These are phyloP conservation scores for Iguana delicatissima DNA, from an alignment of 2,797 vertebrate genomes.

Conservation along the genomic window DNA sequence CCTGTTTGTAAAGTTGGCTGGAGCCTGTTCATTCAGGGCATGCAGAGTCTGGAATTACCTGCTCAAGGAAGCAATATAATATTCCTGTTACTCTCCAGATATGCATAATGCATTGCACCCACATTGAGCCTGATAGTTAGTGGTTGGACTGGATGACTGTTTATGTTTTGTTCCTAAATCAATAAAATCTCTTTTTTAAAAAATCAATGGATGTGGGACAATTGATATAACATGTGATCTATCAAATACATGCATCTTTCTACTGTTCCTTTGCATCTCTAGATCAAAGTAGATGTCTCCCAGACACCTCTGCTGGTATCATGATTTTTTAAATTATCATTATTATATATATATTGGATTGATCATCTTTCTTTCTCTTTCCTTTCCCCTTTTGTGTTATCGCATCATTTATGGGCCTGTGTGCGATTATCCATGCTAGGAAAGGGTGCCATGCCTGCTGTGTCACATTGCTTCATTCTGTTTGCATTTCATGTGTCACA, in stretches of 20 bases:
- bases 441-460: conserved; percentile 18
- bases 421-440: conserved; percentile 35
- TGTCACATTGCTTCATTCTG: conserved; percentile 51
- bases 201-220: neutral
- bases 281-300: neutral
- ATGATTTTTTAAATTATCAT: neutral
- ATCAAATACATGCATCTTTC: neutral
- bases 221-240: neutral
- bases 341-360: neutral
- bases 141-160: too few species aligned
- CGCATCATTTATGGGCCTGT: neutral
- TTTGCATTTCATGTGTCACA: conserved; percentile 58
- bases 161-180: too few species aligned
- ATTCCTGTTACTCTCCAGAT: too few species aligned
- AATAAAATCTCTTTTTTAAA: too few species aligned
- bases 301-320: neutral
- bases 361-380: neutral
- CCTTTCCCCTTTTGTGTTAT: too few species aligned
- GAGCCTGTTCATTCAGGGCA: neutral
- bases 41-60: too few species aligned
- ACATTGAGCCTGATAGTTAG: too few species aligned
- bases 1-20: neutral
- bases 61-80: too few species aligned
- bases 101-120: too few species aligned
- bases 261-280: neutral